Base-by-base conservation (phyloP, 2,797 vertebrate species). In the Melopsittacus undulatus region DNA sequence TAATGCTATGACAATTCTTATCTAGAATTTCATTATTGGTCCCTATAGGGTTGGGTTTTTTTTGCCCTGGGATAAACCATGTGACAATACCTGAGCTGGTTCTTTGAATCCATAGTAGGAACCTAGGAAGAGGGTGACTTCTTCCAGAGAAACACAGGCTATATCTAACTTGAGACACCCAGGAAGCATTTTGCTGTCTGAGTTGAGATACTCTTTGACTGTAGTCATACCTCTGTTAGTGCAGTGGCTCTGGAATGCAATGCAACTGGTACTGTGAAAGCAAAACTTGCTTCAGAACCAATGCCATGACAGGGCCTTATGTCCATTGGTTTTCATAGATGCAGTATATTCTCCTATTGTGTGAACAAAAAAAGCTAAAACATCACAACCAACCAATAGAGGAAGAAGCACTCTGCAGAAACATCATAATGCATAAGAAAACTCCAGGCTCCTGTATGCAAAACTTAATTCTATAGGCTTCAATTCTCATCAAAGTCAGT, bases 351-450 rank as follows among this genome's bases (percentile, higher is more conserved):
- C 69, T 87, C 24, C 72, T 79, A 32, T 32, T 78, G 36, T 24
- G 30, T 73, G 66, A 90, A 40, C 38, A 69, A 43, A 23, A 72
- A 42, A 56, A 48, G 63, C n/a, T 92, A 91, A 94, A 90, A 40
- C 56, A 64, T 84, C 56, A 29, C 56, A 46, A 32, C 26, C 79
- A 90, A 52, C 85, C 87, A 63, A 64, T 70, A 46, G 84, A 78
- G 90, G 81, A 67, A 32, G 45, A 88, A 63, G 34, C 21, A 23
- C 63, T 93, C 52, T 56, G 36, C 70, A 76, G 89, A 77, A 81
- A 61, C 72, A 56, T 87, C 89, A 54, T 36, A 66, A 69, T 89
- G 36, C 75, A 91, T 72, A 81, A 93, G 92, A 92, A 79, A 96
- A 93, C 73, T 91, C 57, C 22, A 56, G 73, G 45, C 68, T 88